Evolutionary conservation across 2,797 vertebrate genomes (phyloP), one percentile per base, ranked within the genome.

Genomic region (Bovichtus variegatus): DNA sequence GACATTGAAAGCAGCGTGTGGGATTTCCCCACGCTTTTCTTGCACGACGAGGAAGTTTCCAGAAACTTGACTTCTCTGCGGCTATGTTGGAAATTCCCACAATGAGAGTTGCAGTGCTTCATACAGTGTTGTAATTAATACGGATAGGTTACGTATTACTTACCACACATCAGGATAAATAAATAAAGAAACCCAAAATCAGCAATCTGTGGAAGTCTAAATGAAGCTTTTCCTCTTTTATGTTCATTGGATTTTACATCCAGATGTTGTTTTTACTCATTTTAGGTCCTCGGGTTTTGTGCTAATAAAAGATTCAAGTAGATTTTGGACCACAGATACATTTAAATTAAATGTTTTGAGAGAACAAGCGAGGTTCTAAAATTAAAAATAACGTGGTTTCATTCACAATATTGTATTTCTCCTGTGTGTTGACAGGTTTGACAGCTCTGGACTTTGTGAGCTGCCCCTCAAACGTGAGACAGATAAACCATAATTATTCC

Each of bases 381-480:
- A 34, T n/a, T 49, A 12, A 3, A 10, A n/a, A n/a, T n/a, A 36
- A 34, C 36, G 34, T 19, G 29, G 9, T 19, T 55, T 34, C 10
- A 4, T 29, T 8, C 0, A 16, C 5, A 41, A 10, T 23, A 16
- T 50, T 18, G 2, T 31, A 1, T 5, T 57, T 43, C 6, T 31
- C 64, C 3, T 41, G 13, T 34, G 11, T 21, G 0, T 71, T 8
- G 5, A 3, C 51, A 16, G 15, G 34, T 1, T 2, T 34, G 31
- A 79, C 0, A 2, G 16, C 3, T 10, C 2, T 18, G 16, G 0
- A 0, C 4, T 5, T 0, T 19, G 29, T 3, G 5, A 3, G 13
- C 0, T 0, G n/a, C 3, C 3, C 0, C 43, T 12, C 68, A 2
- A 1, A 58, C 0, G 46, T 68, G 3, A 79, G 13, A 19, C 3